These are phyloP conservation scores for Arvicanthis niloticus DNA, from an alignment of 2,113 vertebrate species.

Conservation along the genomic window DNA sequence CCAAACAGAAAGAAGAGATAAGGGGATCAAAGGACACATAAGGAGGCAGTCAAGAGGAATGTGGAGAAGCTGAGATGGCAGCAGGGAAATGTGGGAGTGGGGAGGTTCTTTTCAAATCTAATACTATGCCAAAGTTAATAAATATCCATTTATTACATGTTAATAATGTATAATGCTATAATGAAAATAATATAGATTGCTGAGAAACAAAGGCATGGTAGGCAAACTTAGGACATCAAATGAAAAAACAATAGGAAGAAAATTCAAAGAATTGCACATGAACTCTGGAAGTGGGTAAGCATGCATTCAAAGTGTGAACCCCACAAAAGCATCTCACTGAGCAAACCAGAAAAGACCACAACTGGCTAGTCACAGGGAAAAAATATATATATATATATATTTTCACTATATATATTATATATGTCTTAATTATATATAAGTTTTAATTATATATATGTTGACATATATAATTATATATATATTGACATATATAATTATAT, in stretches of 20 bases:
- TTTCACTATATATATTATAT: too few relatives aligned
- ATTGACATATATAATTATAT: too few relatives aligned
- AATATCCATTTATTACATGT: too few relatives aligned
- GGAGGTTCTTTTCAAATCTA: not conserved
- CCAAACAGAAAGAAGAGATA: slow-evolving; percentile 11
- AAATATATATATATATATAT: too few relatives aligned
- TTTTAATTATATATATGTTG: too few relatives aligned
- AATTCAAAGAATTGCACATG: not conserved
- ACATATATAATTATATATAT: too few relatives aligned
- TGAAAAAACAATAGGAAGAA: not conserved
- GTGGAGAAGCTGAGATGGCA: not conserved
- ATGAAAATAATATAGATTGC: not conserved
- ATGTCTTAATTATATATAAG: not conserved
- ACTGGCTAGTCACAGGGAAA: not conserved
- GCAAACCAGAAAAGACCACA: not conserved
- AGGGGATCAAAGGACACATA: not conserved
- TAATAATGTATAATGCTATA: not conserved
- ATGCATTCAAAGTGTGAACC: not conserved
- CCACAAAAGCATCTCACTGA: not conserved
- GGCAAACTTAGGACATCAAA: not conserved
- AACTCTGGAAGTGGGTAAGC: not conserved
- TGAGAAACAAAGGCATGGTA: not conserved
- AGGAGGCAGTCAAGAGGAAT: not conserved
- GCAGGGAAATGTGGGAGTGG: not conserved
- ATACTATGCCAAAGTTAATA: not conserved